phyloP scores from a whole-genome alignment of 2,888 invertebrate species.

The Sesia bembeciformis region DNA sequence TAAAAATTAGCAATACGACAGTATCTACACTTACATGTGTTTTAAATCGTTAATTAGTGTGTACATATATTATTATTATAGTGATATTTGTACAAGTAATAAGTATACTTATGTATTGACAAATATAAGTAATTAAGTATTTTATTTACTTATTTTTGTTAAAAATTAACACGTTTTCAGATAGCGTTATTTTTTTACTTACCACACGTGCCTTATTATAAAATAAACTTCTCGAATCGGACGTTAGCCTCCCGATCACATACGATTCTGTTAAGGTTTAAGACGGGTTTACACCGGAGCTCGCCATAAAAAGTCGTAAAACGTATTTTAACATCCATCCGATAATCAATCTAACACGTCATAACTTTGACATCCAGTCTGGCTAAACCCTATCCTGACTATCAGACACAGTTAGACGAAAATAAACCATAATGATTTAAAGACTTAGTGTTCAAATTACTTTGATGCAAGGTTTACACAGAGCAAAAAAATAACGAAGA shows the following conservation, averaged over 20 bases:
- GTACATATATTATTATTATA: too few relatives aligned
- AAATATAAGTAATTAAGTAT: too few relatives aligned
- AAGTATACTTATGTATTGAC: too few relatives aligned
- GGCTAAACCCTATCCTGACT: constrained; percentile 48
- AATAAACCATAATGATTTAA: constrained; percentile 15
- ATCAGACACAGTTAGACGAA: constrained; percentile 15
- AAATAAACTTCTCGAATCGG: not conserved
- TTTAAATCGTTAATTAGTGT: too few relatives aligned
- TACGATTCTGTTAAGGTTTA: constrained; percentile 61
- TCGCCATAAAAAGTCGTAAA: constrained; percentile 70
- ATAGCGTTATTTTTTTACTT: not conserved
- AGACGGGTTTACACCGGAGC: constrained; percentile 54
- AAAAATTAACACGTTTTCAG: not conserved
- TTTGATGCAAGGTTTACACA: constrained; percentile 23
- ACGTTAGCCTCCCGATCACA: constrained; percentile 22
- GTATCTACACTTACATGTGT: too few relatives aligned
- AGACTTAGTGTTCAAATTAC: constrained; percentile 18
- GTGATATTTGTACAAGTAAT: too few relatives aligned
- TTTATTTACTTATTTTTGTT: too few relatives aligned
- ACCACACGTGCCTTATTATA: not conserved
- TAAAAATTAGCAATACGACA: too few relatives aligned
- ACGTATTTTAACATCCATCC: constrained; percentile 74
- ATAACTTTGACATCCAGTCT: constrained; percentile 72
- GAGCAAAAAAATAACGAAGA: constrained; percentile 45
- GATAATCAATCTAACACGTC: constrained; percentile 76